Conservation (phyloP, 53 echinoderm and acorn worm genomes). For the Apostichopus leukothele region DNA sequence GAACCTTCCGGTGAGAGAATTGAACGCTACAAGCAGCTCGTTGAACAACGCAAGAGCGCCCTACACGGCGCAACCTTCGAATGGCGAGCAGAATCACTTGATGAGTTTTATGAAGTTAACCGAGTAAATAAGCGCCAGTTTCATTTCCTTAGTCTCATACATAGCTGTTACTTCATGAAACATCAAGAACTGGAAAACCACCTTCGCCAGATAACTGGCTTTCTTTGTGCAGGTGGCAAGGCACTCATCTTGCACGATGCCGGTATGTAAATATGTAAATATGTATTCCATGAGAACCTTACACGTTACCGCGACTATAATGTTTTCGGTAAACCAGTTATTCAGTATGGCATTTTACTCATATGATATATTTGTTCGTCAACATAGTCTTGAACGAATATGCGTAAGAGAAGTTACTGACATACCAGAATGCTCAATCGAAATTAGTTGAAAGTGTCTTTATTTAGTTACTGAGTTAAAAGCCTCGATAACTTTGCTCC, state of each 20-base stretch:
- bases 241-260: not conserved
- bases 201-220: not conserved
- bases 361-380: too few species aligned
- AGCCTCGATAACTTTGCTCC: too few species aligned
- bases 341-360: too few species aligned
- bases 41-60: not conserved
- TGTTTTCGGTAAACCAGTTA: too few species aligned
- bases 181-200: not conserved
- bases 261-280: not conserved
- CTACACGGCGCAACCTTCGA: not conserved
- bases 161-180: not conserved
- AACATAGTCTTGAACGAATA: too few species aligned
- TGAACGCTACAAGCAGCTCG: not conserved
- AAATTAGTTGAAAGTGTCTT: too few species aligned
- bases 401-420: too few species aligned
- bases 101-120: not conserved
- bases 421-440: too few species aligned
- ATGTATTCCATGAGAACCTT: too few species aligned
- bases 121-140: not conserved
- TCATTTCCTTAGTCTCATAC: not conserved
- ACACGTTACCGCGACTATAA: not conserved
- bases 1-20: not conserved
- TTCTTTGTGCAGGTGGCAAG: not conserved
- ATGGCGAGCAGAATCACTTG: not conserved
- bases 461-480: too few species aligned